Percentiles rank a stretch among this genome's conserved stretches.
Conservation (phyloP, 2,888 invertebrate species). For the Chirona hameri region DNA sequence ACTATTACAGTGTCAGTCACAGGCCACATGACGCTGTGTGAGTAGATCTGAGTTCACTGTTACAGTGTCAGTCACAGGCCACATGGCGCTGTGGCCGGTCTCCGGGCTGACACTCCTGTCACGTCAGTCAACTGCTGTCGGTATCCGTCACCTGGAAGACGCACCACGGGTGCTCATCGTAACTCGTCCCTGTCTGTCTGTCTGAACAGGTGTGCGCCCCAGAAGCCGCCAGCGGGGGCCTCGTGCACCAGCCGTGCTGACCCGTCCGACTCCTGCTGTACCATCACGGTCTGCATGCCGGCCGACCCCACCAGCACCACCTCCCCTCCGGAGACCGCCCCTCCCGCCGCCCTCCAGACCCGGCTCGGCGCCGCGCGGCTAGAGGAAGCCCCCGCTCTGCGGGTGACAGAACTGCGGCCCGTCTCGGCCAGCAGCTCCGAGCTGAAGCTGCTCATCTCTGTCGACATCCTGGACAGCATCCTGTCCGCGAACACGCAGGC, state of each 20-base stretch:
- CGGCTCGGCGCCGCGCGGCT: neutral
- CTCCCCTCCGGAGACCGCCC: neutral
- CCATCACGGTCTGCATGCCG: neutral
- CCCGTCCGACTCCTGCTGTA: neutral
- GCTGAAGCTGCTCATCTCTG: neutral
- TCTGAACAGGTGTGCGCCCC: neutral
- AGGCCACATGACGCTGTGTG: no score
- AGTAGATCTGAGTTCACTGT: no score
- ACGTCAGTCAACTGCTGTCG: no score
- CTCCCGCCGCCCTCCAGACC: neutral
- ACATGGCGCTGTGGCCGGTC: no score
- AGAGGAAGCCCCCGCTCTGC: neutral
- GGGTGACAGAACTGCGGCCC: neutral
- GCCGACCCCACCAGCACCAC: neutral
- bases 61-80: no score
- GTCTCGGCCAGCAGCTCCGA: neutral
- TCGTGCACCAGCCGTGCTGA: neutral
- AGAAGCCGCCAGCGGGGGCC: neutral
- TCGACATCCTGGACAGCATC: neutral
- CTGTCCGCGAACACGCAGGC: slow-evolving; percentile 5
- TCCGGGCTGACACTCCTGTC: no score
- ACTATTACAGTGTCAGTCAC: no score
- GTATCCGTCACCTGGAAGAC: no score
- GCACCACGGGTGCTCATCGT: no score
- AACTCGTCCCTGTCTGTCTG: neutral